Percentiles rank a stretch among this genome's conserved stretches.
phyloP scores from a whole-genome alignment of 2,888 invertebrate genomes.

The Dermolepida albohirtum region DNA sequence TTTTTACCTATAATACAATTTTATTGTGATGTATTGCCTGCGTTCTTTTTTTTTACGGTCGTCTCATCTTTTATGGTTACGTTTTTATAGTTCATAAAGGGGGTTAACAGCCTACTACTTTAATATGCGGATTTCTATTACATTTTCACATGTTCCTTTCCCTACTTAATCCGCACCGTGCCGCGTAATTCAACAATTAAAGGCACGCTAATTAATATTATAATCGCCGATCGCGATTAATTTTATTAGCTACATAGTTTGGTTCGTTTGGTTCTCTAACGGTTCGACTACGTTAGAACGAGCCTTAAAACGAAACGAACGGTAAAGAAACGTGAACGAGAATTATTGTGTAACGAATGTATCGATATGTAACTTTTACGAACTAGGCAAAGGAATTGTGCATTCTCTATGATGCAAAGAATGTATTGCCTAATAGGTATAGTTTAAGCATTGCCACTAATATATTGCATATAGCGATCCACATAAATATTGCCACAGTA shows the following conservation, averaged over 20 bases:
- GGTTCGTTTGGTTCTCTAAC: background rate
- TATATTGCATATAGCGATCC: conserved; percentile 1
- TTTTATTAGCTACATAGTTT: background rate
- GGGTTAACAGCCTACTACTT: conserved; percentile 32
- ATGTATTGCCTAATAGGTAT: conserved; percentile 19
- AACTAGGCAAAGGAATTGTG: conserved; percentile 12
- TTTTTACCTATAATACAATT: conserved; percentile 36
- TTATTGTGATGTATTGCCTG: conserved; percentile 32
- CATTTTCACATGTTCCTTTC: conserved; percentile 20
- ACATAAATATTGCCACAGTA: conserved; percentile 1
- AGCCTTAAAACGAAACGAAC: conserved; percentile 20
- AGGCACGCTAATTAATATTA: conserved; percentile 20
- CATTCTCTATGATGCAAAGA: conserved; percentile 24
- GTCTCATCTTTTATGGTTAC: conserved; percentile 36
- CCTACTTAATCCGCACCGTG: conserved; percentile 10
- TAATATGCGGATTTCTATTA: conserved; percentile 36
- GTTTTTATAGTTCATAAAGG: conserved; percentile 37
- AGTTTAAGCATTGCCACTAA: conserved; percentile 10
- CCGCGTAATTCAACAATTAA: conserved; percentile 6
- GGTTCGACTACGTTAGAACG: background rate
- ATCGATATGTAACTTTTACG: conserved; percentile 28
- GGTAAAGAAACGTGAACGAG: conserved; percentile 22
- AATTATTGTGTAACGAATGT: conserved; percentile 16
- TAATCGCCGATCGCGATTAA: conserved; percentile 12
- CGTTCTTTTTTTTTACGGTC: conserved; percentile 32